Percentiles rank a stretch among this genome's conserved stretches.
Conservation (phyloP, 1,140 invertebrate species). For the Nixonia krombeini region DNA sequence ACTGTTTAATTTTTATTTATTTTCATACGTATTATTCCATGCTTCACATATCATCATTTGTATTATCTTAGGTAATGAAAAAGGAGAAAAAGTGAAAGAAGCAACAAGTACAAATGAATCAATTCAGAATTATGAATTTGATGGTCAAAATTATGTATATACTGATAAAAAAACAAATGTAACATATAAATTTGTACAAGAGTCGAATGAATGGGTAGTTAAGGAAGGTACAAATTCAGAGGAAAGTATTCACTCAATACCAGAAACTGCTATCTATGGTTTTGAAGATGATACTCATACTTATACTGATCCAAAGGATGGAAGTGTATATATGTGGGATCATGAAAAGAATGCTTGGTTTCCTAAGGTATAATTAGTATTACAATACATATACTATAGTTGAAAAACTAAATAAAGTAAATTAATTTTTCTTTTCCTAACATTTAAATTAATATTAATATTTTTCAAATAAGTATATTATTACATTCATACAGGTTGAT, state of each 20-base stretch:
- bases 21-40: neutral
- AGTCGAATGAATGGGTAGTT: constrained; percentile 76
- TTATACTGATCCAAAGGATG: constrained; percentile 88
- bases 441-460: no score
- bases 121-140: constrained; percentile 69
- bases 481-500: no score
- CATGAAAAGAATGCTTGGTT: constrained; percentile 92
- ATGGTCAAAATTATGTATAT: constrained; percentile 72
- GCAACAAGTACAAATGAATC: constrained; percentile 29
- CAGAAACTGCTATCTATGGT: constrained; percentile 72
- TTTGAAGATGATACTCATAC: constrained; percentile 85
- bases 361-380: constrained; percentile 79
- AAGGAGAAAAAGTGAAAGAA: constrained; percentile 28
- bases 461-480: no score
- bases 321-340: constrained; percentile 93
- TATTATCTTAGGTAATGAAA: constrained; percentile 32
- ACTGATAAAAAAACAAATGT: constrained; percentile 68
- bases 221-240: constrained; percentile 64
- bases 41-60: constrained; percentile 6
- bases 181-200: constrained; percentile 65
- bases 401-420: no score
- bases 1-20: constrained; percentile 13
- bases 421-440: no score
- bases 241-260: constrained; percentile 62
- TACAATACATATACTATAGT: neutral